These are phyloP conservation scores for Perizoma affinitatum DNA, from an alignment of 2,888 invertebrate species.

Conservation along the genomic window DNA sequence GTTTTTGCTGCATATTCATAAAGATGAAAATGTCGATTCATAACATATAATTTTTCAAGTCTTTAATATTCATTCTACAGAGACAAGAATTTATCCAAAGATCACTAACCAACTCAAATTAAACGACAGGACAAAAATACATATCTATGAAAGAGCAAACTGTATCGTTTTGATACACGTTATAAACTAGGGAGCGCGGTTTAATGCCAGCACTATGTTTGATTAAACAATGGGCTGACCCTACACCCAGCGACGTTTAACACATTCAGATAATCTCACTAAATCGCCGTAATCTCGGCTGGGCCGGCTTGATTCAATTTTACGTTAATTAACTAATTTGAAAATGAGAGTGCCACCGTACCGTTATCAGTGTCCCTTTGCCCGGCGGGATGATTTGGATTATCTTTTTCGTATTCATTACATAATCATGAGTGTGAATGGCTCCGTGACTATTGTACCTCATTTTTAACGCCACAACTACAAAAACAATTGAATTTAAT, in stretches of 20 bases:
- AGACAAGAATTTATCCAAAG: no score
- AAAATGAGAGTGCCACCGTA: slow-evolving; percentile 67
- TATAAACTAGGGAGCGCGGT: slow-evolving; percentile 33
- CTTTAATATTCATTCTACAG: no score
- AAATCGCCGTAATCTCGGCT: slow-evolving; percentile 77
- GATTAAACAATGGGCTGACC: slow-evolving; percentile 77
- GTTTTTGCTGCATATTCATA: no score
- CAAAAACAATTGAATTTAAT: no score
- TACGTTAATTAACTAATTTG: slow-evolving; percentile 80
- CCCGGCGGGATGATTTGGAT: slow-evolving; percentile 62
- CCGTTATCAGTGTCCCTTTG: slow-evolving; percentile 61
- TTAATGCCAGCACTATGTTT: slow-evolving; percentile 68
- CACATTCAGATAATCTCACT: slow-evolving; percentile 80
- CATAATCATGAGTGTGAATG: slow-evolving; percentile 47
- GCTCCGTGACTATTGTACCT: slow-evolving; percentile 34
- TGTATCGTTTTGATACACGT: slow-evolving; percentile 15
- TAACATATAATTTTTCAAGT: no score
- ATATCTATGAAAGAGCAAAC: background rate
- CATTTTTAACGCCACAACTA: no score
- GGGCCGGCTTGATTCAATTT: slow-evolving; percentile 77
- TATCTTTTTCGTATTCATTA: slow-evolving; percentile 65
- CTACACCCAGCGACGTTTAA: slow-evolving; percentile 71
- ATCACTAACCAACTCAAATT: no score
- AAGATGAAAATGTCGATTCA: no score
- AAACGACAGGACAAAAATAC: no score